Evolutionary conservation across 2,888 invertebrate genomes (phyloP).

Genomic region (Lomographa bimaculata): DNA sequence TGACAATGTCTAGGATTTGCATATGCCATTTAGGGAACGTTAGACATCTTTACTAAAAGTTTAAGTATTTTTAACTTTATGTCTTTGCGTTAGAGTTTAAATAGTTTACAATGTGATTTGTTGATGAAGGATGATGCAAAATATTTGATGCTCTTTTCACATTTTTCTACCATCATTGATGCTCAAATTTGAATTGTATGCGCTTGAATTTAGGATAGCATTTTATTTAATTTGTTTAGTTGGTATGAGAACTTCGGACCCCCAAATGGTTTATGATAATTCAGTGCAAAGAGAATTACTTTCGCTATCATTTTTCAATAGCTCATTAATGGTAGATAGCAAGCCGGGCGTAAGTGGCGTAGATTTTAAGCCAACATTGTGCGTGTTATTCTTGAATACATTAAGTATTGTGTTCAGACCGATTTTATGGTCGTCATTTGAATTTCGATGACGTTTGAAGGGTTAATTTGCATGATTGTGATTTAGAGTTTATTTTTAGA

Average conservation of each 20-base stretch:
- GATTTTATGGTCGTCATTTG: conserved; percentile 78
- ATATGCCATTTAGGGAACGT: conserved; percentile 70
- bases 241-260: conserved; percentile 62
- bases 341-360: conserved; percentile 70
- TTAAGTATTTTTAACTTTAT: conserved; percentile 36
- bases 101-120: conserved; percentile 9
- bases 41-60: conserved; percentile 47
- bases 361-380: conserved; percentile 57
- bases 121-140: conserved; percentile 39
- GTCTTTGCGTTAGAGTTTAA: conserved; percentile 11
- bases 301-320: conserved; percentile 83
- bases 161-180: conserved; percentile 14
- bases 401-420: conserved; percentile 67
- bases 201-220: conserved; percentile 20
- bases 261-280: conserved; percentile 76
- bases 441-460: conserved; percentile 69
- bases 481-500: conserved; percentile 68
- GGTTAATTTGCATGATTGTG: conserved; percentile 80
- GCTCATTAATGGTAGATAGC: conserved; percentile 74
- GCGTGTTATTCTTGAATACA: conserved; percentile 52
- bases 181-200: conserved; percentile 8
- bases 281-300: conserved; percentile 66
- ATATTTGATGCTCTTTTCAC: conserved; percentile 53
- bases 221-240: conserved; percentile 30
- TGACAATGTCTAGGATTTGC: conserved; percentile 63